Conservation (phyloP, 2,888 invertebrate species). For the Antheraea assamensis region DNA sequence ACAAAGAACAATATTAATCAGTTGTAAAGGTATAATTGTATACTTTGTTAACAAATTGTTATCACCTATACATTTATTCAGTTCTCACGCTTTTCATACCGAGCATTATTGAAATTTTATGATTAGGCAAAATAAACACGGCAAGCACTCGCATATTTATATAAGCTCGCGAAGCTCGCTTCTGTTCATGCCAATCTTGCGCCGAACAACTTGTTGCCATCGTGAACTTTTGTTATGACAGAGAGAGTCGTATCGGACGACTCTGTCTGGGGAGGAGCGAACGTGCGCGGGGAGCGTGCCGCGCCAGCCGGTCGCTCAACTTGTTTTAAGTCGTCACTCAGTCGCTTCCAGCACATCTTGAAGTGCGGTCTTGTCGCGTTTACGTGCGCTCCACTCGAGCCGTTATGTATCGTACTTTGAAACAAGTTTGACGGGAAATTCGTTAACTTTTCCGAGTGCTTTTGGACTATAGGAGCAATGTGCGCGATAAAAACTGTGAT, state of each 20-base stretch:
- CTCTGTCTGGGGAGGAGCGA: conserved; percentile 77
- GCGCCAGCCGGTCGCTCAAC: conserved; percentile 73
- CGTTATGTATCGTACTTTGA: conserved; percentile 78
- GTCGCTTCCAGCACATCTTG: conserved; percentile 61
- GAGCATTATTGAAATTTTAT: conserved; percentile 71
- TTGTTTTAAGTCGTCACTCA: conserved; percentile 63
- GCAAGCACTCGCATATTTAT: conserved; percentile 79
- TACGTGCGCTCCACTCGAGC: conserved; percentile 53
- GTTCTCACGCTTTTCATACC: conserved; percentile 57
- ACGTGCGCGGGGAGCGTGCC: conserved; percentile 69
- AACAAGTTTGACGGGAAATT: conserved; percentile 82
- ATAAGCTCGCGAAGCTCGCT: conserved; percentile 80
- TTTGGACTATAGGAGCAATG: conserved; percentile 73
- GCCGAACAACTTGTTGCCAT: conserved; percentile 80
- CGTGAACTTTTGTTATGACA: conserved; percentile 71
- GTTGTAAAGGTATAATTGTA: not conserved
- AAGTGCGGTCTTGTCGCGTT: conserved; percentile 55
- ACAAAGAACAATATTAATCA: not conserved
- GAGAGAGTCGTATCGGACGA: conserved; percentile 61
- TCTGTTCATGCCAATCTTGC: conserved; percentile 81
- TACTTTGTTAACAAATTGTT: conserved; percentile 2
- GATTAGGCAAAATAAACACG: conserved; percentile 79
- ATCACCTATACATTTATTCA: conserved; percentile 24
- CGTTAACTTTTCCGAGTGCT: conserved; percentile 75
- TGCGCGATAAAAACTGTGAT: conserved; percentile 73